phyloP scores from a whole-genome alignment of 2,888 invertebrate species.

The Ischnura elegans region DNA sequence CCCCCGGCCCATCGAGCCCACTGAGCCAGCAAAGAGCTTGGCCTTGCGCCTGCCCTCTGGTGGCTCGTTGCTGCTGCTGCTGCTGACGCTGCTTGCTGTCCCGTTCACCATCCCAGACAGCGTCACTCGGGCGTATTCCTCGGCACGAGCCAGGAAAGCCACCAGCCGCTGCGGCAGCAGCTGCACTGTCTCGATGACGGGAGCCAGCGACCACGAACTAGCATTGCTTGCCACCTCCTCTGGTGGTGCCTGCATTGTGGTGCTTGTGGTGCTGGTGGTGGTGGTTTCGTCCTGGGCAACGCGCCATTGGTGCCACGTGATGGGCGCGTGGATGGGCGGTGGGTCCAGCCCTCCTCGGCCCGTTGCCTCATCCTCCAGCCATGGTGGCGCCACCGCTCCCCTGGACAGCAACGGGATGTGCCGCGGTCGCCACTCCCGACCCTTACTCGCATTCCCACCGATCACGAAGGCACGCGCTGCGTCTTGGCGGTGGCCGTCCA shows the following conservation, averaged over 20 bases:
- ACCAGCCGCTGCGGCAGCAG: slow-evolving; percentile 88
- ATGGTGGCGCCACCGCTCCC: slow-evolving; percentile 27
- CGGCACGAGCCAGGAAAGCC: slow-evolving; percentile 89
- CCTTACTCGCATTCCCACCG: slow-evolving; percentile 70
- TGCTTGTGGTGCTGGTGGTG: slow-evolving; percentile 68
- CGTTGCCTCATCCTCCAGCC: slow-evolving; percentile 74
- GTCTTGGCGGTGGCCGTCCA: background rate
- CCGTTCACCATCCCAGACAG: slow-evolving; percentile 42
- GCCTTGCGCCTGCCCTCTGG: background rate
- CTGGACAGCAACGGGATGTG: slow-evolving; percentile 64
- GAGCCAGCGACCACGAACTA: slow-evolving; percentile 71
- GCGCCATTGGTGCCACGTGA: slow-evolving; percentile 73
- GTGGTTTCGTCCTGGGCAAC: slow-evolving; percentile 69
- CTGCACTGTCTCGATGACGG: slow-evolving; percentile 84
- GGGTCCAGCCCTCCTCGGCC: slow-evolving; percentile 73
- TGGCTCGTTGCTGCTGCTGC: background rate
- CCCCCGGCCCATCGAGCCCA: slow-evolving; percentile 38
- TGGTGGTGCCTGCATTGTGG: slow-evolving; percentile 47
- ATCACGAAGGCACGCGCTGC: background rate
- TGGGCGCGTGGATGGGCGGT: slow-evolving; percentile 73
- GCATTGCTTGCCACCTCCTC: background rate
- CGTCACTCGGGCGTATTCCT: slow-evolving; percentile 74
- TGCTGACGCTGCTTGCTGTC: background rate
- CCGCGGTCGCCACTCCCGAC: slow-evolving; percentile 73
- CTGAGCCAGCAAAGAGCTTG: slow-evolving; percentile 42